These are phyloP conservation scores for Oplegnathus fasciatus DNA, from an alignment of 2,113 vertebrate genomes.

Conservation along the genomic window DNA sequence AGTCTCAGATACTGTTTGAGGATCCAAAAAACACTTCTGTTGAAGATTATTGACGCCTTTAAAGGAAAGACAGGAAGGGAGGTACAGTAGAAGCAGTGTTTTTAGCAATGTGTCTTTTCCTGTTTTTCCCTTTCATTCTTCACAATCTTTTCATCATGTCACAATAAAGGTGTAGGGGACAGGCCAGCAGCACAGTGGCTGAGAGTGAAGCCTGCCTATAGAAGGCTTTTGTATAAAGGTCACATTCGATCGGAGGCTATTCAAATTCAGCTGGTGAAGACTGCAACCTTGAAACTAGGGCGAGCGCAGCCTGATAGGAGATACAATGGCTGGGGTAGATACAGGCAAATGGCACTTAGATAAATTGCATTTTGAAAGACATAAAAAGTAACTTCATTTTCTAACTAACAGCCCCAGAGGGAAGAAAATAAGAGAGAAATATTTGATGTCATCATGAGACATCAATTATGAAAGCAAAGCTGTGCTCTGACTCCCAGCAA, in stretches of 20 bases:
- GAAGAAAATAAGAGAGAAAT: slow-evolving; percentile 36
- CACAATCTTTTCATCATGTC: slow-evolving; percentile 23
- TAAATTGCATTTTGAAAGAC: slow-evolving; percentile 47
- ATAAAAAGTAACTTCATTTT: slow-evolving; percentile 60
- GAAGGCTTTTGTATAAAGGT: slow-evolving; percentile 54
- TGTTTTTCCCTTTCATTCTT: neutral
- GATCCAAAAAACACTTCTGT: neutral
- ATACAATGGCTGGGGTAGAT: slow-evolving; percentile 21
- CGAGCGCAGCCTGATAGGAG: slow-evolving; percentile 16
- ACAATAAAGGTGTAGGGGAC: slow-evolving; percentile 9
- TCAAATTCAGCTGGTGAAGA: slow-evolving; percentile 62
- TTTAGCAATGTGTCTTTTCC: neutral
- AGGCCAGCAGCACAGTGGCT: neutral
- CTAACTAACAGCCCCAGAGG: slow-evolving; percentile 30
- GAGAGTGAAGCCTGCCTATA: slow-evolving; percentile 31
- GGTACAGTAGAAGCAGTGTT: neutral
- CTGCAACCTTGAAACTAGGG: slow-evolving; percentile 61
- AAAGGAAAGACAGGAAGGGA: neutral
- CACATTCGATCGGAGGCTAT: slow-evolving; percentile 59
- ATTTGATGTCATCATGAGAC: slow-evolving; percentile 36
- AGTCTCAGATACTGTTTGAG: neutral
- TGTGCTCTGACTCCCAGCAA: slow-evolving; percentile 44
- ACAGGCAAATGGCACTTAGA: slow-evolving; percentile 45
- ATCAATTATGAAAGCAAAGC: slow-evolving; percentile 61
- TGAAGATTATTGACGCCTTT: too few relatives aligned